Evolutionary conservation across 2,888 invertebrate species (phyloP), one percentile per base, ranked within the genome.

Genomic region (Luffia ferchaultella): DNA sequence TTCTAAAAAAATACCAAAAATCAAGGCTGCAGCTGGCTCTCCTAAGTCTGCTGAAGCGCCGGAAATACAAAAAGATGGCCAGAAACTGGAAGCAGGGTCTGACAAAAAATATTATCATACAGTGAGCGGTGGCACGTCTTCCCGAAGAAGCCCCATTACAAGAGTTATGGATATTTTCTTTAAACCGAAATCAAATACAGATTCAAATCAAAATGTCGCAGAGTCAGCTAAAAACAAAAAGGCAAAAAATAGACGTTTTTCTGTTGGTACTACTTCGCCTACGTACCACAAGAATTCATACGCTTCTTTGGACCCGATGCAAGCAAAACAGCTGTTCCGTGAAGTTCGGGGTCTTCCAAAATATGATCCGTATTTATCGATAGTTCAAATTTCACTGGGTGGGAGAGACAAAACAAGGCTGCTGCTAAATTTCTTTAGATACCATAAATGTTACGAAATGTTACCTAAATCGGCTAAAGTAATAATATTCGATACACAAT

Each of bases 211-310:
- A 55, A 48, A 65, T 48, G 52, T 67, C 20, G 55, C 65, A 53
- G 80, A 79, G 55, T 63, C 67, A 48, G 60, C 64, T 1, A 83
- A 80, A 69, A 80, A 78, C 62, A 69, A 58, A 54, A 58, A 62
- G 16, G 20, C 20, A 1, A 79, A 79, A 60, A 70, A 69, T 60
- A 75, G 83, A 45, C 76, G 83, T 30, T 78, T 77, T 20, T 83
- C 83, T 48, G 76, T 83, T 55, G 83, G 77, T 57, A 82, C 82
- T 16, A 82, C 82, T 49, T 82, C 82, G 20, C 82, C 83, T 40
- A 82, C 82, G 52, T 83, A 83, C 57, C 79, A 83, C 55, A 83
- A 83, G 68, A 82, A 80, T 57, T 83, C 83, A 42, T 83, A 83
- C 54, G 79, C 83, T 18, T 79, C 78, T 16, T 67, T 82, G 58